Base-by-base conservation (phyloP, 2,888 invertebrate genomes). In the Agonopterix arenella region DNA sequence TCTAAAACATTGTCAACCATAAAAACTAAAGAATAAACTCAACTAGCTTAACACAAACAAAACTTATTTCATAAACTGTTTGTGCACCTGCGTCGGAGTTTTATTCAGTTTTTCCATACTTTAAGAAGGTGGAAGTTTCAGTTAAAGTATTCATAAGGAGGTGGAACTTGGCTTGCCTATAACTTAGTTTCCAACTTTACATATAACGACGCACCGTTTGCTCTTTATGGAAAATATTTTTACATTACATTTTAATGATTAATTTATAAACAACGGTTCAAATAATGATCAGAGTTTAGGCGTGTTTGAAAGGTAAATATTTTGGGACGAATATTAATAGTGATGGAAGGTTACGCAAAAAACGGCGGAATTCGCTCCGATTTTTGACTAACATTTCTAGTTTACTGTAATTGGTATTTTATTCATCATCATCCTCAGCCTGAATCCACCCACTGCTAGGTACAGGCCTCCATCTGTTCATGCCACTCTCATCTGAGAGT, bases 11-110 rank as follows among this genome's bases (percentile, higher is more conserved):
- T 43, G 43, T 43, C 43, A 43, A 13, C 43, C 11, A 28, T 7
- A 28, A 28, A 28, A 28, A 28, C 28, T 11, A 13, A 43, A 43
- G 13, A 43, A 44, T 9, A 16, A 18, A 9, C 13, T 11, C 47
- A 10, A 42, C 47, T 47, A 37, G 13, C 36, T 42, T 8, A 9
- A 36, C 11, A 44, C 44, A 45, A 65, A 60, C 64, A 59, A 66
- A 66, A 65, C 60, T 70, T 68, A 66, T 70, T 66, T 62, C 58
- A 62, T 62, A 61, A 64, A 60, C 57, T 60, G 59, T 59, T 59
- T 58, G 62, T 60, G 55, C 64, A 66, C 64, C 66, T 68, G 51
- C 48, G 45, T 18, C 54, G 48, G 54, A 53, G 56, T 60, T 63
- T 62, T 60, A 66, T 66, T 60, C 61, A 65, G 61, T 64, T 66